Conservation (phyloP, 1,140 invertebrate species). For the Antheraea mylitta region DNA sequence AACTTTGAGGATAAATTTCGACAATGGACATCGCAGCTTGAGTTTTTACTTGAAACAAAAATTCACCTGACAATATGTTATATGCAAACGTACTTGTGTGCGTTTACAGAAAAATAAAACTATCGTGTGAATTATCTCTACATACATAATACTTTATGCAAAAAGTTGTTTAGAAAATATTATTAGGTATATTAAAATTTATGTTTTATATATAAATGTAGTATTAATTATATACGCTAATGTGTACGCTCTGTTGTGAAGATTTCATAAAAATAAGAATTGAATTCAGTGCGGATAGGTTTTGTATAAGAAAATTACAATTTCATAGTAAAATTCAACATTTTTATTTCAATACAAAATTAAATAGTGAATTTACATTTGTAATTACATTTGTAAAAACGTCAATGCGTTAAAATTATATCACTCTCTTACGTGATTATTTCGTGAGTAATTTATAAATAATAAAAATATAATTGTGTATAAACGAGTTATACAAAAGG, state of each 20-base stretch:
- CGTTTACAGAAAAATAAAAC: too few species aligned
- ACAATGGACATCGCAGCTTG: neutral
- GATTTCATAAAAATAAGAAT: too few species aligned
- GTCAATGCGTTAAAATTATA: neutral
- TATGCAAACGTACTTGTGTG: neutral
- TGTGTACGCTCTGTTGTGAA: neutral
- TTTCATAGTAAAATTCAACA: too few species aligned
- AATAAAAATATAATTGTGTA: neutral
- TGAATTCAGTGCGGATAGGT: too few species aligned
- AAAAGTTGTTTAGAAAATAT: neutral
- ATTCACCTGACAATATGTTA: neutral
- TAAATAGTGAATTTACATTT: too few species aligned
- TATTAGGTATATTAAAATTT: neutral
- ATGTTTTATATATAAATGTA: neutral
- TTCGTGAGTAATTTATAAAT: neutral
- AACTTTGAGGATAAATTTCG: neutral
- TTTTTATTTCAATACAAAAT: too few species aligned
- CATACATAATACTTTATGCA: too few species aligned
- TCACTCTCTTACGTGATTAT: neutral
- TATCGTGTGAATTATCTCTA: too few species aligned
- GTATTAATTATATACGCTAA: neutral
- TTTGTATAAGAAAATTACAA: too few species aligned
- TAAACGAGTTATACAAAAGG: neutral
- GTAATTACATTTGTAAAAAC: neutral
- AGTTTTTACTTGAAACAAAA: neutral